These are phyloP conservation scores for Drosophila pruinosa DNA, from an alignment of 1,140 invertebrate genomes.

Conservation along the genomic window DNA sequence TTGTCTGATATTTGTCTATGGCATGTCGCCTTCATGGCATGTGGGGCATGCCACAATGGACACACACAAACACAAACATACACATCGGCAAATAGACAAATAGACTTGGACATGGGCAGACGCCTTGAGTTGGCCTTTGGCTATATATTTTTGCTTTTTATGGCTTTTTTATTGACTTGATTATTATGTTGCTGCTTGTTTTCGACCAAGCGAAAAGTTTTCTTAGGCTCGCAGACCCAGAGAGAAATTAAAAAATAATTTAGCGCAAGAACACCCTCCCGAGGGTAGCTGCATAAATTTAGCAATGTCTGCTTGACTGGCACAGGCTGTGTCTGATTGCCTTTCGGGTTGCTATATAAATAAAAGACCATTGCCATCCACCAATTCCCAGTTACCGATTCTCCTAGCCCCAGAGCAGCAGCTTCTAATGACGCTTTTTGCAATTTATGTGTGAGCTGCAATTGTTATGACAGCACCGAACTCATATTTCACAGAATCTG, in stretches of 20 bases:
- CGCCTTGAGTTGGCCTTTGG: slow-evolving; percentile 45
- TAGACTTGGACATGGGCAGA: slow-evolving; percentile 52
- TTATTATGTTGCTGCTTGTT: slow-evolving; percentile 80
- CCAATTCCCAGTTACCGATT: background rate
- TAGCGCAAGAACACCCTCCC: slow-evolving; percentile 49
- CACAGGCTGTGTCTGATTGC: slow-evolving; percentile 70
- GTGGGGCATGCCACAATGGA: slow-evolving; percentile 36
- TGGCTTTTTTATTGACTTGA: slow-evolving; percentile 80
- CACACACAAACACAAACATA: slow-evolving; percentile 33
- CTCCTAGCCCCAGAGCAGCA: slow-evolving; percentile 17
- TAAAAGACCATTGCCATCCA: background rate
- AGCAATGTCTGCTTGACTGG: slow-evolving; percentile 12
- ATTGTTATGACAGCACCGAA: slow-evolving; percentile 40
- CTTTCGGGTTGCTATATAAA: slow-evolving; percentile 27
- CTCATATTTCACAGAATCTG: slow-evolving; percentile 52
- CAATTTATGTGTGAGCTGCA: slow-evolving; percentile 24
- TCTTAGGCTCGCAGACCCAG: slow-evolving; percentile 36
- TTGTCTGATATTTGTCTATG: slow-evolving; percentile 79
- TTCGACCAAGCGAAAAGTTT: slow-evolving; percentile 61
- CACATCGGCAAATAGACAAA: slow-evolving; percentile 41
- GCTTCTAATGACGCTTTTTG: slow-evolving; percentile 40
- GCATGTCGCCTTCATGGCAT: slow-evolving; percentile 54
- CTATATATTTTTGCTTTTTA: slow-evolving; percentile 72
- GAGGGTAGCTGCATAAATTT: slow-evolving; percentile 73
- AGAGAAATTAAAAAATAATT: slow-evolving; percentile 79